Base-by-base conservation (phyloP, 2,113 vertebrate species). In the Agapornis roseicollis region DNA sequence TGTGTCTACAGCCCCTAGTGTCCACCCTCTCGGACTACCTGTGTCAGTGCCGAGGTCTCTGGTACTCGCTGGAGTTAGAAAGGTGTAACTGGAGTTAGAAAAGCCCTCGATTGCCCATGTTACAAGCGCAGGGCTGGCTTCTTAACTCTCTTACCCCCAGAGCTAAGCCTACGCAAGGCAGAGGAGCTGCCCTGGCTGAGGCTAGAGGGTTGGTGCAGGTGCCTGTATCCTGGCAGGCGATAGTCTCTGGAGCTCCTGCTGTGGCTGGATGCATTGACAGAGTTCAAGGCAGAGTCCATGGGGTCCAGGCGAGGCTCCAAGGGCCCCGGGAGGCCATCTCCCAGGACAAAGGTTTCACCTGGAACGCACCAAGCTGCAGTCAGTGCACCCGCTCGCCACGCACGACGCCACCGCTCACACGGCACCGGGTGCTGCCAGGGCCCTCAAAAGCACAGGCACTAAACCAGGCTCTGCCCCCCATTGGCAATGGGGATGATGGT, bases 281-380 rank as follows among this genome's bases (percentile, higher is more conserved):
- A 96, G 69, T 98, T 98, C 89, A 99, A 96, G 81, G 98, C 98
- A 77, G 98, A 98, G 94, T 99, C 98, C 95, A 98, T 98, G 84
- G 98, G 98, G 88, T 98, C 98, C 91, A 98, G 95, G 66, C 97
- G 97, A 97, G 98, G 98, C 94, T 99, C 99, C 73, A 98, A 72
- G 72, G 97, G 83, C 46, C 97, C 97, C 14, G 96, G 95, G 37
- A 98, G 97, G 27, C 97, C 98, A 58, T 98, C 99, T 95, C 98
- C 98, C 92, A 98, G 71, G 56, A 98, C 87, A 96, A 99, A 99
- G 70, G 98, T 98, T 92, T 99, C 98, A 94, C 98, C 98, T 99
- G 97, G 86, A 98, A 98, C 9, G 94, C 70, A 96, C 60, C 66
- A 96, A 95, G 85, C 85, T 81, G 93, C 94, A 82, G 77, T 96